Evolutionary conservation across 2,113 vertebrate genomes (phyloP).

Genomic region (Cervus canadensis): DNA sequence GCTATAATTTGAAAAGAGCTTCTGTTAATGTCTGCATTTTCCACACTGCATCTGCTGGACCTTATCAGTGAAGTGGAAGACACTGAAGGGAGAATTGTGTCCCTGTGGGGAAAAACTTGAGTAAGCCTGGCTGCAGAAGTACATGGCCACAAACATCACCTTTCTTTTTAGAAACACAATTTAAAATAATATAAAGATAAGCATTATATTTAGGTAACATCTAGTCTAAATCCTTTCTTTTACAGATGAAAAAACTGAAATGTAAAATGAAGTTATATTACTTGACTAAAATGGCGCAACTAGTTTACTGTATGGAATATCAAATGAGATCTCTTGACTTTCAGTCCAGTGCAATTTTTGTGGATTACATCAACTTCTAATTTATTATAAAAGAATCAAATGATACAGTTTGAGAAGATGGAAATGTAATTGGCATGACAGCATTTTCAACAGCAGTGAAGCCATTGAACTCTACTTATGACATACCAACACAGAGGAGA

Average conservation of each 20-base stretch:
- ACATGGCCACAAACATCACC: background rate
- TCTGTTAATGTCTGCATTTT: conserved; percentile 1
- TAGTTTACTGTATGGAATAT: background rate
- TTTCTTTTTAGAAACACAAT: background rate
- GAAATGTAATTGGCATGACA: background rate
- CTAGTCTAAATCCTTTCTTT: background rate
- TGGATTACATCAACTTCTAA: background rate
- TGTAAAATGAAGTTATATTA: background rate
- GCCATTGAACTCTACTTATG: background rate
- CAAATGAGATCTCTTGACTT: background rate
- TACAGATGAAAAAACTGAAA: background rate
- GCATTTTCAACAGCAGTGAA: background rate
- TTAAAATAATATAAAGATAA: conserved; percentile 26
- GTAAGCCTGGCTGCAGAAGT: background rate
- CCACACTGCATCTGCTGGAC: background rate
- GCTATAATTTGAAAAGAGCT: conserved; percentile 26
- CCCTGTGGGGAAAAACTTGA: background rate
- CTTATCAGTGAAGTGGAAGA: background rate
- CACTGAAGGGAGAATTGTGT: background rate
- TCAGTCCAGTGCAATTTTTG: background rate
- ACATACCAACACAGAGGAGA: background rate
- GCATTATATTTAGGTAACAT: background rate
- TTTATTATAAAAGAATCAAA: conserved; percentile 13
- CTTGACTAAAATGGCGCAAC: background rate
- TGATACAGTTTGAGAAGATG: background rate